Evolutionary conservation across 2,113 vertebrate genomes (phyloP).

Genomic region (Sitta europaea): DNA sequence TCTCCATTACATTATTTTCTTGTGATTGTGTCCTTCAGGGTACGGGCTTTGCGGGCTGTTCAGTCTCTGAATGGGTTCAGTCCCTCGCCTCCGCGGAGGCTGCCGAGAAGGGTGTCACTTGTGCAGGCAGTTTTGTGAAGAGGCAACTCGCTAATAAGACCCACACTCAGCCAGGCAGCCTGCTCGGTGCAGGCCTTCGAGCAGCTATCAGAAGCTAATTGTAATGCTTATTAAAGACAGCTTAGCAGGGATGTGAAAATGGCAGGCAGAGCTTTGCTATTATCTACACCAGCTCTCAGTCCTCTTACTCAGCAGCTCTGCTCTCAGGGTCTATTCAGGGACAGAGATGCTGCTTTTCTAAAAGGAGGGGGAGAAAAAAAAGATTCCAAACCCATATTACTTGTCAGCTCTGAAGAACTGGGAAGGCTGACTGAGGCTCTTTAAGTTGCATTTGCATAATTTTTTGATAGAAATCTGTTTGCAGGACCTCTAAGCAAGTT

Average conservation of each 20-base stretch:
- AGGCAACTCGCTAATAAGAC: slow-evolving; percentile 43
- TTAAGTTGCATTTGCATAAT: background rate
- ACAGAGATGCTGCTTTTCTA: slow-evolving; percentile 8
- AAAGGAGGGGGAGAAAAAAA: background rate
- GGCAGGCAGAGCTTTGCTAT: slow-evolving; percentile 50
- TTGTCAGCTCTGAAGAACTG: background rate
- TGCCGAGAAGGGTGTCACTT: slow-evolving; percentile 28
- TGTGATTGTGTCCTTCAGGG: slow-evolving; percentile 31
- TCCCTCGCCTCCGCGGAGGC: background rate
- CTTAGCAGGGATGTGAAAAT: slow-evolving; percentile 52
- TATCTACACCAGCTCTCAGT: slow-evolving; percentile 29
- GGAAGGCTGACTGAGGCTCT: background rate
- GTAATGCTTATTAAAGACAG: slow-evolving; percentile 62
- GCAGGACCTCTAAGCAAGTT: background rate
- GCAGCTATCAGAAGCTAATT: slow-evolving; percentile 56
- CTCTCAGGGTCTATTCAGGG: slow-evolving; percentile 24
- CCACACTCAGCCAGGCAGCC: background rate
- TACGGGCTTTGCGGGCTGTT: background rate
- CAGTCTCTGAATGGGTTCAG: slow-evolving; percentile 27
- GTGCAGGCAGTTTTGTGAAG: slow-evolving; percentile 37
- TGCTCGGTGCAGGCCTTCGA: background rate
- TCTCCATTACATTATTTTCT: slow-evolving; percentile 4
- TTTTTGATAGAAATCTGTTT: background rate
- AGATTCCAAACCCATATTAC: background rate
- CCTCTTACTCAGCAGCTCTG: slow-evolving; percentile 26